Evolutionary conservation across 1,140 invertebrate species (phyloP), one percentile per base, ranked within the genome.

Genomic region (Zaprionus ornatus): DNA sequence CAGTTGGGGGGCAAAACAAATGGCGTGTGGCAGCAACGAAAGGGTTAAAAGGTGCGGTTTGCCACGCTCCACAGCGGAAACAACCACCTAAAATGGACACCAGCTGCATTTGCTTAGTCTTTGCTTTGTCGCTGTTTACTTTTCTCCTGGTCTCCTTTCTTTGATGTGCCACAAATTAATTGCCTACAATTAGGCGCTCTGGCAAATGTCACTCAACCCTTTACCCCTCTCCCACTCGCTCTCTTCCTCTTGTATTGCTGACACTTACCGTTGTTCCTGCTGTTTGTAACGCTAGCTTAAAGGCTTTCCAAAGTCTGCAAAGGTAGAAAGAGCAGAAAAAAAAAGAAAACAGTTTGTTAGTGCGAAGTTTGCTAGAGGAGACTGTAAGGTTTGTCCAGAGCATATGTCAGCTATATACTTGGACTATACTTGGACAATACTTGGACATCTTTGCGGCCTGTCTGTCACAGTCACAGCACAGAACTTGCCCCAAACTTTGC

Each of bases 151-250:
- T 72, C 65, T 67, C 71, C 77, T 80, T 63, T 75, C 85, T 91
- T 91, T 91, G 90, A 91, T 91, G 90, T 91, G 90, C 90, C 90
- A 90, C 80, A 90, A 90, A 91, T 91, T 91, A 91, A 91, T 91
- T 91, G 90, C 90, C 85, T 91, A 90, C 90, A 91, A 91, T 91
- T 91, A 91, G 85, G 86, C 80, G 90, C 75, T 72, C 74, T 65
- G 81, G 80, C 84, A 81, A 88, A 88, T 85, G 85, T 84, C 85
- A 90, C 57, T 82, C 84, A 74, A 17, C 40, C 40, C 79, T 57
- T 75, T 66, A n/a, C 62, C 19, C 35, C 25, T 12, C 60, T 15
- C n/a, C 19, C 17, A 9, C 57, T 7, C 12, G 12, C 6, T 27
- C 23, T 27, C 7, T 4, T 7, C 21, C 15, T 25, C 57, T 52